These are phyloP conservation scores for Nomada ruficornis DNA, from an alignment of 2,888 invertebrate species.

Conservation along the genomic window DNA sequence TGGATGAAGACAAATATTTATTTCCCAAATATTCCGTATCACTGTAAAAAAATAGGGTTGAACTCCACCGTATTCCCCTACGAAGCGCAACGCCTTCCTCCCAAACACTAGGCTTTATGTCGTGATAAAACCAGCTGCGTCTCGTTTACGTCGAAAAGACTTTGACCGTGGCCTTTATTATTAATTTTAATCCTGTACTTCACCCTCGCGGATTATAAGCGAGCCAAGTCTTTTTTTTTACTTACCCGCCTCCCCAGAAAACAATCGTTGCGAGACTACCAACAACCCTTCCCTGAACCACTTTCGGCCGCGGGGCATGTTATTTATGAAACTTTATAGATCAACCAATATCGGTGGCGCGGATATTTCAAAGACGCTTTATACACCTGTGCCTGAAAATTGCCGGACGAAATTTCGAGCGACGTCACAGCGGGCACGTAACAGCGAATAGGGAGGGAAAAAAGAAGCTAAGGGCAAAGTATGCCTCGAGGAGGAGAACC, in stretches of 20 bases:
- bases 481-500: neutral
- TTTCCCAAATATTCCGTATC: neutral
- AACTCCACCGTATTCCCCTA: neutral
- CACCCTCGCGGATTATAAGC: neutral
- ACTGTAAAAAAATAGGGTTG: neutral
- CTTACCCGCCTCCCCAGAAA: neutral
- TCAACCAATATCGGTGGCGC: conserved; percentile 15
- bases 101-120: neutral
- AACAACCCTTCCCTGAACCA: neutral
- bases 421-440: neutral
- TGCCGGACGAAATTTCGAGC: neutral
- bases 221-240: neutral
- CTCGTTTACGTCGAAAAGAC: neutral
- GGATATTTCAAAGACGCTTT: conserved; percentile 4
- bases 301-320: neutral
- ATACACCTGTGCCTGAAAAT: neutral
- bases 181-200: conserved; percentile 10
- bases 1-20: neutral
- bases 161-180: neutral
- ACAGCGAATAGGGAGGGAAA: neutral
- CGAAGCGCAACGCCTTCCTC: neutral
- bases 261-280: conserved; percentile 12
- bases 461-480: neutral
- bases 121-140: neutral
- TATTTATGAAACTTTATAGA: conserved; percentile 34